Evolutionary conservation across 2,113 vertebrate genomes (phyloP).

Genomic region (Corythornis vintsioides): DNA sequence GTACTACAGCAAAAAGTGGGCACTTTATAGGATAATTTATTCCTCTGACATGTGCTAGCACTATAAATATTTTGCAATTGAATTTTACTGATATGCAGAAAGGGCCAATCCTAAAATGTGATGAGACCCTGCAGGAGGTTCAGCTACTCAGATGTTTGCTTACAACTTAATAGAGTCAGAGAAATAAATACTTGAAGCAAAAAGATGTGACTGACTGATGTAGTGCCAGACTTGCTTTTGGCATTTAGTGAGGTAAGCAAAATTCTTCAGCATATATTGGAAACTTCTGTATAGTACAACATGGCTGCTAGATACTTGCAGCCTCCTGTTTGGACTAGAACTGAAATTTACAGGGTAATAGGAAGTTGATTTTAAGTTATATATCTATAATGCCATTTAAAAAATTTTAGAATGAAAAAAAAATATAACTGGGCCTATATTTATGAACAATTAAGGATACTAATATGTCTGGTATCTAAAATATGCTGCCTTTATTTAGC

Average conservation of each 20-base stretch:
- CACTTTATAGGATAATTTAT: conserved; percentile 67
- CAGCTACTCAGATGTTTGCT: conserved; percentile 25
- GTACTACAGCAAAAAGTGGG: conserved; percentile 50
- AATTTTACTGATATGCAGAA: conserved; percentile 65
- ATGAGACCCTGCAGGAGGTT: conserved; percentile 44
- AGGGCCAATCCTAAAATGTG: conserved; percentile 5
- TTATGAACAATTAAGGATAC: conserved; percentile 5
- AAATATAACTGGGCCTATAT: neutral
- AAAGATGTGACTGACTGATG: conserved; percentile 6
- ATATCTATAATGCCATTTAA: neutral
- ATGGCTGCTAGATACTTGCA: neutral
- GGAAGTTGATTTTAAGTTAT: neutral
- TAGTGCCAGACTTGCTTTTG: conserved; percentile 22
- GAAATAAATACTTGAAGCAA: conserved; percentile 31
- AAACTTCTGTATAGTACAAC: neutral
- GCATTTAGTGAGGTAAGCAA: neutral
- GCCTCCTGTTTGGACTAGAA: neutral
- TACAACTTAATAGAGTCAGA: neutral
- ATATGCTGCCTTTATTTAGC: neutral
- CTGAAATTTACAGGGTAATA: neutral
- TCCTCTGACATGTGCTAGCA: conserved; percentile 58
- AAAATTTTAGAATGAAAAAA: neutral
- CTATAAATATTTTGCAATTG: conserved; percentile 58
- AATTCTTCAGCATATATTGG: neutral
- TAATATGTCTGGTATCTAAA: conserved; percentile 7